phyloP scores from a whole-genome alignment of 2,888 invertebrate genomes.

The Autographa pulchrina region DNA sequence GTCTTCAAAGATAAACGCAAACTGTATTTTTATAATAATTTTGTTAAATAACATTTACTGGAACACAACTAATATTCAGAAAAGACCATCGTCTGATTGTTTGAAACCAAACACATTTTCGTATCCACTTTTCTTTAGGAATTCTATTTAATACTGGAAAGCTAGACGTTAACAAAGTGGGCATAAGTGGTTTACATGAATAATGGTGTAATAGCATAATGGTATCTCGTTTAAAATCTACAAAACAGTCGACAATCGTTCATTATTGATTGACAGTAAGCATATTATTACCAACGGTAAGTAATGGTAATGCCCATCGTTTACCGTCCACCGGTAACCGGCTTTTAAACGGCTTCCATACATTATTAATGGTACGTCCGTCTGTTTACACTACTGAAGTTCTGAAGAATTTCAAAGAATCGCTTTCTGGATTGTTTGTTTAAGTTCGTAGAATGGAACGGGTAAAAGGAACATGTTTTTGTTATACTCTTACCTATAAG shows the following conservation, averaged over 20 bases:
- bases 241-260: constrained; percentile 33
- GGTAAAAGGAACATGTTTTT: constrained; percentile 13
- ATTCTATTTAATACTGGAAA: not conserved
- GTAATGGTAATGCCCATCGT: constrained; percentile 58
- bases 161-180: not conserved
- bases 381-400: constrained; percentile 40
- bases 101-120: not conserved
- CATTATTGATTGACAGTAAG: constrained; percentile 56
- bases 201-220: constrained; percentile 4
- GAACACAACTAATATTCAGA: too few relatives aligned
- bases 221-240: constrained; percentile 17
- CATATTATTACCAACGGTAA: constrained; percentile 56
- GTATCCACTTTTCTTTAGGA: not conserved
- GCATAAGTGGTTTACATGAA: constrained; percentile 1
- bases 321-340: constrained; percentile 54
- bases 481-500: not conserved
- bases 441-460: constrained; percentile 24
- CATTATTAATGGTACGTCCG: constrained; percentile 48
- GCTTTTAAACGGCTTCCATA: constrained; percentile 57
- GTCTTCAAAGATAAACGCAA: too few relatives aligned
- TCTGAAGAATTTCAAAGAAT: constrained; percentile 40
- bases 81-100: not conserved
- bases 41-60: too few relatives aligned
- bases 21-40: too few relatives aligned
- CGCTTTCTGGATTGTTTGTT: constrained; percentile 27